These are phyloP conservation scores for Epicampocera succincta DNA, from an alignment of 2,888 invertebrate genomes.

Conservation along the genomic window DNA sequence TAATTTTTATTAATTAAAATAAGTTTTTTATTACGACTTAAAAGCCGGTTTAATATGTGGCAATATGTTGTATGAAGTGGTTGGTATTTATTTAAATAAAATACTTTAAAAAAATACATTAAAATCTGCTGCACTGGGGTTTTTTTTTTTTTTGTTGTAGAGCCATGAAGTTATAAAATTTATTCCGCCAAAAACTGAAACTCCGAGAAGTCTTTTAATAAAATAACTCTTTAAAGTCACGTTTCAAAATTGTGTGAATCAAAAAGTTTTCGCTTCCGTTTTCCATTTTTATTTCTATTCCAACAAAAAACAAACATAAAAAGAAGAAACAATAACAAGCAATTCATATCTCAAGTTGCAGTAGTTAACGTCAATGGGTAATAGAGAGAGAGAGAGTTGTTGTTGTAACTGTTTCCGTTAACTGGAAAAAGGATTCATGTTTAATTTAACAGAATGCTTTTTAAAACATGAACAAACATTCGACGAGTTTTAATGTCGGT, in stretches of 20 bases:
- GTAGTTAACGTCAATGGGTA: slow-evolving; percentile 44
- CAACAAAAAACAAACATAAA: background rate
- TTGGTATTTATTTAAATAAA: no score
- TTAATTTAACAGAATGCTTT: slow-evolving; percentile 19
- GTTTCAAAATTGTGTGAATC: slow-evolving; percentile 38
- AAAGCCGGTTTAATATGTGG: no score
- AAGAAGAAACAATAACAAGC: background rate
- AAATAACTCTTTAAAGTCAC: slow-evolving; percentile 48
- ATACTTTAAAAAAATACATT: background rate
- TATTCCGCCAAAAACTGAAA: slow-evolving; percentile 24
- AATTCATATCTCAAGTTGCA: slow-evolving; percentile 47
- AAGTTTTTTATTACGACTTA: no score
- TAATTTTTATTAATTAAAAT: background rate
- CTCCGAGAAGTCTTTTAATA: background rate
- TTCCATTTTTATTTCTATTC: slow-evolving; percentile 19
- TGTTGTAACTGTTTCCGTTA: slow-evolving; percentile 2
- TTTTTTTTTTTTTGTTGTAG: no score
- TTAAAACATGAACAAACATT: background rate
- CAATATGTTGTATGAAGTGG: no score
- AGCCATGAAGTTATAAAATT: slow-evolving; percentile 10
- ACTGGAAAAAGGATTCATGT: slow-evolving; percentile 18
- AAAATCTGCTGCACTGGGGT: background rate
- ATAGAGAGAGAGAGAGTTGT: slow-evolving; percentile 36
- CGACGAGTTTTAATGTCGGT: no score
- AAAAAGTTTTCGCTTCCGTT: slow-evolving; percentile 23